These are phyloP conservation scores for Fringilla coelebs DNA, from an alignment of 2,797 vertebrate species.

Conservation along the genomic window DNA sequence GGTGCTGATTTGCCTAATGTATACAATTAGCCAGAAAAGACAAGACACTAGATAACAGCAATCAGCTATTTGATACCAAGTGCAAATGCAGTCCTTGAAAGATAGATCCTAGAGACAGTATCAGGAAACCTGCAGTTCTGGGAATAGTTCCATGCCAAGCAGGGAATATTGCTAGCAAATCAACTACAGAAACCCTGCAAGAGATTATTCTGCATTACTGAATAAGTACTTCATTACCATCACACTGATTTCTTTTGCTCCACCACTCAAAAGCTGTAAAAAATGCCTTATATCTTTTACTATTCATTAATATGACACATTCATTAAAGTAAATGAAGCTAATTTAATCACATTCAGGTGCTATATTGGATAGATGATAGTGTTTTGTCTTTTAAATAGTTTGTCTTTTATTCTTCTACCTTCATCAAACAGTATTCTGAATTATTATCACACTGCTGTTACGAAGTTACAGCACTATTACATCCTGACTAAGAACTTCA, in stretches of 20 bases:
- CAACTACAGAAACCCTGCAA: neutral
- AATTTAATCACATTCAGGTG: constrained; percentile 5
- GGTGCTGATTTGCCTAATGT: neutral
- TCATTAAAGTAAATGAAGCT: constrained; percentile 37
- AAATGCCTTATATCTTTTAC: neutral
- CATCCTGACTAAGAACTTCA: neutral
- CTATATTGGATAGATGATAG: neutral
- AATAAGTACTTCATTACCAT: neutral
- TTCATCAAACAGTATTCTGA: constrained; percentile 16
- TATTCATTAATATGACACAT: neutral
- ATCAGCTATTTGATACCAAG: neutral
- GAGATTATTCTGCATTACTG: neutral
- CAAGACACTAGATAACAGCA: neutral
- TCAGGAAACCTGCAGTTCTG: neutral
- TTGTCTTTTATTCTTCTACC: neutral
- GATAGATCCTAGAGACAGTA: neutral
- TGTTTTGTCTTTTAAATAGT: constrained; percentile 12
- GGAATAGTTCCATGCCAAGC: neutral
- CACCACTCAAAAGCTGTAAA: neutral
- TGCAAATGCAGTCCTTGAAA: neutral
- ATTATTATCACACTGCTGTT: neutral
- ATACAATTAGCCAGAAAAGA: neutral
- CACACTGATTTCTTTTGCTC: neutral
- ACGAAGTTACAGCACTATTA: neutral
- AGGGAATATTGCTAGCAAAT: neutral